Evolutionary conservation across 2,888 invertebrate species (phyloP).

Genomic region (Eupithecia exiguata): DNA sequence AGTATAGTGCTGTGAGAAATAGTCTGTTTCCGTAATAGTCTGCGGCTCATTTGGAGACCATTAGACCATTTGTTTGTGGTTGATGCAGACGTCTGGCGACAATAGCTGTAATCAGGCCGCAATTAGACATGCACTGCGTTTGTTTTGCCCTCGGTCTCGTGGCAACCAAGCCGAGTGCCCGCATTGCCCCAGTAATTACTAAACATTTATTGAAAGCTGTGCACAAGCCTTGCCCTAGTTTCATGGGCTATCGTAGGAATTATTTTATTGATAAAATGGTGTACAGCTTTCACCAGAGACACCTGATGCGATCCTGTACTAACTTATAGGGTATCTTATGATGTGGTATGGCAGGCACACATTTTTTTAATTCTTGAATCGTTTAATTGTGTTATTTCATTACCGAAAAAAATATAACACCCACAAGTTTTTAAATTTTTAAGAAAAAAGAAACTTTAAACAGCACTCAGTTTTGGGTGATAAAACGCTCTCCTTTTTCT

Average conservation of each 20-base stretch:
- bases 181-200: slow-evolving; percentile 19
- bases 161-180: slow-evolving; percentile 17
- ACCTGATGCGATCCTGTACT: too few relatives aligned
- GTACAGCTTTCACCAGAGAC: too few relatives aligned
- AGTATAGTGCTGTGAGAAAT: not conserved
- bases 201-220: not conserved
- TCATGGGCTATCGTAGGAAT: not conserved
- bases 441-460: too few relatives aligned
- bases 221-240: not conserved
- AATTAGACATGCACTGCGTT: slow-evolving; percentile 21
- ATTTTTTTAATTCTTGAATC: too few relatives aligned
- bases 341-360: too few relatives aligned
- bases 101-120: not conserved
- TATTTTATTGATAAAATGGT: not conserved
- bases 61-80: not conserved
- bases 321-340: too few relatives aligned
- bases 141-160: slow-evolving; percentile 28
- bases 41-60: not conserved
- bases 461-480: too few relatives aligned
- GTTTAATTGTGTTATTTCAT: too few relatives aligned
- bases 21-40: not conserved
- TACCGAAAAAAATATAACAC: too few relatives aligned
- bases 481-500: too few relatives aligned
- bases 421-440: too few relatives aligned
- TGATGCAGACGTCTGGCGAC: not conserved